Base-by-base conservation (phyloP, 2,888 invertebrate genomes). In the Oxycera nigricornis region DNA sequence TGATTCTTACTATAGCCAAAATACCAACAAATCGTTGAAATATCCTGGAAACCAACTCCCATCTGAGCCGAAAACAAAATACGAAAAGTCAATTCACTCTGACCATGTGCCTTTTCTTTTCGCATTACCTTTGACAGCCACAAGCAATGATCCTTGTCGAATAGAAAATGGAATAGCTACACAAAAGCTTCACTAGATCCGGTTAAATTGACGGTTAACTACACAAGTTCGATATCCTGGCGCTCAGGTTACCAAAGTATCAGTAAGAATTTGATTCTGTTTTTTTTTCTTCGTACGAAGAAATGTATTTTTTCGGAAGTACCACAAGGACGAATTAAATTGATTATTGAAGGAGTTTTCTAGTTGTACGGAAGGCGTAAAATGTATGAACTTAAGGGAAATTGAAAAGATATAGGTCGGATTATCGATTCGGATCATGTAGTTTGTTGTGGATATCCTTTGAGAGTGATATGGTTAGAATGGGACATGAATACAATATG, bases 351-450 rank as follows among this genome's bases (percentile, higher is more conserved):
- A n/a, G 24, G 24, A 59, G 30, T n/a, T 9, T 7, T 24, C 30
- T 6, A 30, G 14, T 28, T 7, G 30, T 31, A 31, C 4, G 35
- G 17, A 31, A 22, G 59, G 61, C 11, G 35, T 2, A n/a, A 4
- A 31, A 61, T 4, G n/a, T n/a, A n/a, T n/a, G n/a, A n/a, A n/a
- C n/a, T n/a, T n/a, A 57, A 57, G n/a, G 11, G 28, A 24, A 57
- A 26, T 57, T 26, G 14, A 57, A 14, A n/a, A 22, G 26, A 65
- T 22, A 62, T 9, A 65, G 9, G 30, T n/a, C 4, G 7, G 3
- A 50, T 68, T 68, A 50, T 68, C 50, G 28, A 68, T 68, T 68
- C 68, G n/a, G 50, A 50, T 22, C 68, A 68, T 46, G 68, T 68
- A 50, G 28, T 3, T 14, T 1, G 11, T 65, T 28, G n/a, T 14